A percentile compares a stretch with the other conserved stretches of the same genome.
Conservation (phyloP, 2,888 invertebrate genomes). For the Cerceris ruficornis region DNA sequence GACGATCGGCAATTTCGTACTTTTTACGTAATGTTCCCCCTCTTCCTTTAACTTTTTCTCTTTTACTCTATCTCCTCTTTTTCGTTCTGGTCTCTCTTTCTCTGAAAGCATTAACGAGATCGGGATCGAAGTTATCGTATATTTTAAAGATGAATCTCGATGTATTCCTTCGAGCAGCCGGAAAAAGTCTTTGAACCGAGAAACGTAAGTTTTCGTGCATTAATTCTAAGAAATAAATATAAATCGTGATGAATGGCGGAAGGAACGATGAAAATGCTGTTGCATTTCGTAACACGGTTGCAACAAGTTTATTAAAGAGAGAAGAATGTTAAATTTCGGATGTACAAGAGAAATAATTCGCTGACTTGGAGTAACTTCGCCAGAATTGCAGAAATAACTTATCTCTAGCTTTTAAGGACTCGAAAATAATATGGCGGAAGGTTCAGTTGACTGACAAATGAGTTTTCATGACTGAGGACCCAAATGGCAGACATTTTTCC, state of each 20-base stretch:
- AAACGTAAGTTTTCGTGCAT: not conserved
- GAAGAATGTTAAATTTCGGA: not conserved
- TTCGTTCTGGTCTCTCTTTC: conserved; percentile 1
- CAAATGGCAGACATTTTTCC: too few species aligned
- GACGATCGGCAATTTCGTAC: conserved; percentile 12
- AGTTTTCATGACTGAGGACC: too few species aligned
- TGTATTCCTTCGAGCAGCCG: conserved; percentile 9
- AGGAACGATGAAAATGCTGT: not conserved
- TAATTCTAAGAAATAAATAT: conserved; percentile 16
- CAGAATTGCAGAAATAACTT: not conserved
- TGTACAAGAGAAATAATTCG: too few species aligned
- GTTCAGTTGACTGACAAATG: too few species aligned
- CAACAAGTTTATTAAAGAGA: not conserved
- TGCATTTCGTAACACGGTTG: not conserved
- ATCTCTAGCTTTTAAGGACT: too few species aligned
- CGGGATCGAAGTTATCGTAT: conserved; percentile 3
- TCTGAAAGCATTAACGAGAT: conserved; percentile 29
- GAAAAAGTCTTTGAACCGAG: conserved; percentile 1
- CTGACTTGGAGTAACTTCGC: too few species aligned
- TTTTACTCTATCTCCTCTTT: too few species aligned
- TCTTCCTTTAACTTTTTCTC: too few species aligned
- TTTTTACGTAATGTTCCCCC: not conserved
- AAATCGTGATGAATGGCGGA: not conserved
- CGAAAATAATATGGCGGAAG: too few species aligned
- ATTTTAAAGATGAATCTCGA: conserved; percentile 24